These are phyloP conservation scores for Helicoverpa assulta DNA, from an alignment of 2,888 invertebrate genomes.

Conservation along the genomic window DNA sequence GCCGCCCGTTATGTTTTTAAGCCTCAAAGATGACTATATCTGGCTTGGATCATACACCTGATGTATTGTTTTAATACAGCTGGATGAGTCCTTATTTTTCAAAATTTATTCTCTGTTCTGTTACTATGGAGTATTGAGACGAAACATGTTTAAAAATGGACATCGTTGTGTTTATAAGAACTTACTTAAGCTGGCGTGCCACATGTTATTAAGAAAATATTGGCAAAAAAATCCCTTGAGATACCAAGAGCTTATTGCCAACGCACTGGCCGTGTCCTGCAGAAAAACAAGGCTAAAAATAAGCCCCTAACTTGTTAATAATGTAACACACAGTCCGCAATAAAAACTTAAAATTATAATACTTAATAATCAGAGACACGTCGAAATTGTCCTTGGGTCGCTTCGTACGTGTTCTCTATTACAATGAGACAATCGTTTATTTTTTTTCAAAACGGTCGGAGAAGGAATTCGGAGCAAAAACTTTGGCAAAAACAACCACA, in stretches of 20 bases:
- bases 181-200: not conserved
- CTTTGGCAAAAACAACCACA: slow-evolving; percentile 59
- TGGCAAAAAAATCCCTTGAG: not conserved
- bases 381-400: slow-evolving; percentile 61
- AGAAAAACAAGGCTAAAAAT: slow-evolving; percentile 50
- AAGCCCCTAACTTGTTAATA: slow-evolving; percentile 28
- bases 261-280: not conserved
- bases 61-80: slow-evolving; percentile 7
- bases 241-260: not conserved
- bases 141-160: slow-evolving; percentile 2
- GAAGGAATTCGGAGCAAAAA: slow-evolving; percentile 63
- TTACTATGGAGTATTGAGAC: not conserved
- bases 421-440: slow-evolving; percentile 62
- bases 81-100: slow-evolving; percentile 2
- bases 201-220: slow-evolving; percentile 20
- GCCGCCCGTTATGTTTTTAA: not conserved
- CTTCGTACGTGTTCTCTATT: slow-evolving; percentile 62
- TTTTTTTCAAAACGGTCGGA: slow-evolving; percentile 53
- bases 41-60: slow-evolving; percentile 31
- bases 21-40: not conserved
- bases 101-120: not conserved
- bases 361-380: slow-evolving; percentile 51
- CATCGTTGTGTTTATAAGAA: slow-evolving; percentile 10
- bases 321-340: slow-evolving; percentile 34
- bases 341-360: slow-evolving; percentile 54